phyloP scores from a whole-genome alignment of 2,888 invertebrate species.

The Acronicta psi region DNA sequence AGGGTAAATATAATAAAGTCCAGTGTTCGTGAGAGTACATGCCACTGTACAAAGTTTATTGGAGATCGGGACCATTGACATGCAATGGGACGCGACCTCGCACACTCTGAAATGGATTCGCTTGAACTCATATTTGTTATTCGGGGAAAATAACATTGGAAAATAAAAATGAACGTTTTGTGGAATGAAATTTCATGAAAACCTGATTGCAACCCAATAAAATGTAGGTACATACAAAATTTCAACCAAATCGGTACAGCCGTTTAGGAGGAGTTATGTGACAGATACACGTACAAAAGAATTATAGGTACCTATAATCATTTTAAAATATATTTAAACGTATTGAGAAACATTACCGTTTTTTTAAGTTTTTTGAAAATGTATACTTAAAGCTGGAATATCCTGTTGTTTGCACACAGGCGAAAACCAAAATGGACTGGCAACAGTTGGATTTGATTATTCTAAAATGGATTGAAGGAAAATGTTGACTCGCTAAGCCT shows the following conservation, averaged over 20 bases:
- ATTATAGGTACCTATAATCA: no score
- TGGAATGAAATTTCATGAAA: no score
- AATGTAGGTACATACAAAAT: no score
- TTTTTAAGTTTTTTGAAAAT: background rate
- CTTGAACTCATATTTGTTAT: constrained; percentile 8
- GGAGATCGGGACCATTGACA: constrained; percentile 3
- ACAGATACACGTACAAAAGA: no score
- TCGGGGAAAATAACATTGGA: constrained; percentile 9
- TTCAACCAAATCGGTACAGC: no score
- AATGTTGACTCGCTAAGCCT: constrained; percentile 42
- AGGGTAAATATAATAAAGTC: constrained; percentile 29
- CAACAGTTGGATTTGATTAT: constrained; percentile 23
- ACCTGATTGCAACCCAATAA: no score
- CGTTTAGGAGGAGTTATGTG: no score
- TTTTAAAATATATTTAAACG: no score
- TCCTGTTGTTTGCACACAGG: background rate
- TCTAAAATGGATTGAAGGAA: constrained; percentile 24
- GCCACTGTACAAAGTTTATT: constrained; percentile 16
- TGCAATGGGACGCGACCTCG: background rate
- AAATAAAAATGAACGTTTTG: no score
- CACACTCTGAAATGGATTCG: constrained; percentile 11
- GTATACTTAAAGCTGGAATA: background rate
- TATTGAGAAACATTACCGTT: no score
- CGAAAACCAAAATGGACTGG: constrained; percentile 4
- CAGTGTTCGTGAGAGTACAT: constrained; percentile 32